Conservation (phyloP, 1,140 invertebrate genomes). For the Drosophila bocqueti region DNA sequence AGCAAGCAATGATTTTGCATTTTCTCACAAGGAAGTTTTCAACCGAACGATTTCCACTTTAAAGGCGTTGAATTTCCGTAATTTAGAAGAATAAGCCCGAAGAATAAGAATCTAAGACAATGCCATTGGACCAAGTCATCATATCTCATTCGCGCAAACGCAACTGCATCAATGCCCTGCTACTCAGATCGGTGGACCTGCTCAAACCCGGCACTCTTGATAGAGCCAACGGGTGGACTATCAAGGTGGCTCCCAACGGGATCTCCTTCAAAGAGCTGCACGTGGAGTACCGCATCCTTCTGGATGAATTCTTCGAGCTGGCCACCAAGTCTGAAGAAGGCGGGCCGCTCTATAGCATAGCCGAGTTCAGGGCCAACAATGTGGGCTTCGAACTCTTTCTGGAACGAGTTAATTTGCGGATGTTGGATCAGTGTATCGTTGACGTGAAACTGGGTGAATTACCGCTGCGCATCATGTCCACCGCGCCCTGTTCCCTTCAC, state of each 20-base stretch:
- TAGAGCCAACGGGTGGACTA: background rate
- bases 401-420: background rate
- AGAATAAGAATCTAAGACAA: background rate
- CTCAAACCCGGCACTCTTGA: background rate
- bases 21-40: background rate
- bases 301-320: constrained; percentile 39
- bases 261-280: constrained; percentile 38
- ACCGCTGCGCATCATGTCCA: constrained; percentile 4
- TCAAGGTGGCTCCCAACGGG: constrained; percentile 30
- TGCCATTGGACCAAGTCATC: constrained; percentile 54
- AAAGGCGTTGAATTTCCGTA: background rate
- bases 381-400: constrained; percentile 25
- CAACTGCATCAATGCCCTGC: constrained; percentile 41
- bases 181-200: constrained; percentile 44
- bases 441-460: constrained; percentile 14
- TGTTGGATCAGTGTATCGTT: constrained; percentile 7
- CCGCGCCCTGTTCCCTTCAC: constrained; percentile 9
- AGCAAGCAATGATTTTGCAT: background rate
- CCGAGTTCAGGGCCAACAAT: background rate
- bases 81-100: background rate
- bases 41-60: background rate
- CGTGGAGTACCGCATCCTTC: constrained; percentile 36
- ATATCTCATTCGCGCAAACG: constrained; percentile 14
- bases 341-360: background rate
- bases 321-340: background rate